These are phyloP conservation scores for Chymomyza procnemis DNA, from an alignment of 2,888 invertebrate genomes.

Conservation along the genomic window DNA sequence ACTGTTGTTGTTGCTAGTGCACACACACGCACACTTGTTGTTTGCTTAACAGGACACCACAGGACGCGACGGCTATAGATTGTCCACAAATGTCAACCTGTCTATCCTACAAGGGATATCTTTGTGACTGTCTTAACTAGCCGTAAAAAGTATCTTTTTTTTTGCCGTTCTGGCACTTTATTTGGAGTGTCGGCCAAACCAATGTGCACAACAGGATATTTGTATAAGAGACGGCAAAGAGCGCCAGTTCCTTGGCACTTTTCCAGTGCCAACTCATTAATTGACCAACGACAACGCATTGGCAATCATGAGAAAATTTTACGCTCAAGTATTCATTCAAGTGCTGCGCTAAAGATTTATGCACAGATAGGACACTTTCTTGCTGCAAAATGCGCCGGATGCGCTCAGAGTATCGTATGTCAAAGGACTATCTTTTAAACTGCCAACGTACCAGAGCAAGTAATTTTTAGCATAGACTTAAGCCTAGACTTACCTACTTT, in stretches of 20 bases:
- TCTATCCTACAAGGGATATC: slow-evolving; percentile 66
- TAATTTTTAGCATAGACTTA: slow-evolving; percentile 41
- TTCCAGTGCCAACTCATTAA: slow-evolving; percentile 48
- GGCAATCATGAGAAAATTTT: slow-evolving; percentile 63
- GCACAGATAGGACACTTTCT: slow-evolving; percentile 46
- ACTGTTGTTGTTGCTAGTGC: slow-evolving; percentile 20
- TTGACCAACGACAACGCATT: slow-evolving; percentile 61
- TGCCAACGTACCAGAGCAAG: slow-evolving; percentile 50
- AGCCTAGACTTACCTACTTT: slow-evolving; percentile 24
- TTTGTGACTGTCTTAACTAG: slow-evolving; percentile 51
- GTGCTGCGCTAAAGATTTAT: slow-evolving; percentile 59
- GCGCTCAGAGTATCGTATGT: slow-evolving; percentile 52
- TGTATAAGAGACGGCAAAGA: slow-evolving; percentile 29
- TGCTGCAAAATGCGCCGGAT: slow-evolving; percentile 4
- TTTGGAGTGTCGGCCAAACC: slow-evolving; percentile 67
- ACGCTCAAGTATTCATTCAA: slow-evolving; percentile 65
- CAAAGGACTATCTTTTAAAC: slow-evolving; percentile 42
- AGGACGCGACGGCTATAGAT: slow-evolving; percentile 51
- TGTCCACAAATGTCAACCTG: slow-evolving; percentile 68
- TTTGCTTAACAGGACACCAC: slow-evolving; percentile 67
- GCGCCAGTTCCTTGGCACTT: slow-evolving; percentile 25
- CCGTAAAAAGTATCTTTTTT: slow-evolving; percentile 54
- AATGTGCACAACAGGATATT: slow-evolving; percentile 64
- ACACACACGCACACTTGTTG: slow-evolving; percentile 52
- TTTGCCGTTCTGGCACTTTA: slow-evolving; percentile 65